Base-by-base conservation (phyloP, 2,113 vertebrate genomes). In the Mystacornis crossleyi region DNA sequence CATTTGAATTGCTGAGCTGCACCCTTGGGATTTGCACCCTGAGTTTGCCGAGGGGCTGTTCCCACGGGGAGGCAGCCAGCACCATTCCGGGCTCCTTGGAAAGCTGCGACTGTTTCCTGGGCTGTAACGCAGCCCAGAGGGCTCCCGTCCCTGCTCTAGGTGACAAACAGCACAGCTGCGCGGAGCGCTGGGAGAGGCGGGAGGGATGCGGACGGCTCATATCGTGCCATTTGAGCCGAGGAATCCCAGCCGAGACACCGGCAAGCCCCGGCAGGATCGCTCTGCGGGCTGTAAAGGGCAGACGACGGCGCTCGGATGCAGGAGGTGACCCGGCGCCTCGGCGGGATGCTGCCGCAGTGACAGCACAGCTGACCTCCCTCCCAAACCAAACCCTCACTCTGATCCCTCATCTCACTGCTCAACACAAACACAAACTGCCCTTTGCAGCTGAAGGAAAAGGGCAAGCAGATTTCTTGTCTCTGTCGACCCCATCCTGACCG, bases 151-250 rank as follows among this genome's bases (percentile, higher is more conserved):
- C 86, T 2, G 55, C 38, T 11, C 8, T 3, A 0, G 80, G 78
- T 74, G 91, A 90, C 50, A 28, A 6, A 14, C 23, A 33, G 69
- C 86, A 4, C 95, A 86, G 92, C 92, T 96, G 90, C 58, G 19
- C 2, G 16, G 45, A 38, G 70, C 2, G 3, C 51, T 8, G 58
- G 7, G 80, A 5, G 36, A 48, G 71, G 57, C 18, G 7, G 10
- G 54, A 34, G 79, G 12, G 25, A 14, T 2, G 45, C 7, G 18
- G 61, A 6, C 0, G 3, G 45, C 4, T 42, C 3, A 1, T 4
- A 10, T 26, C 1, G 5, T 13, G 84, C 50, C 34, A 33, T 81
- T 33, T 10, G 94, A 95, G 58, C 71, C 42, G 1, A 67, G 91
- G 57, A 74, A 73, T 29, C 64, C 4, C 93, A 34, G 85, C 60